These are phyloP conservation scores for Drosophila lacicola DNA, from an alignment of 2,888 invertebrate species.

Conservation along the genomic window DNA sequence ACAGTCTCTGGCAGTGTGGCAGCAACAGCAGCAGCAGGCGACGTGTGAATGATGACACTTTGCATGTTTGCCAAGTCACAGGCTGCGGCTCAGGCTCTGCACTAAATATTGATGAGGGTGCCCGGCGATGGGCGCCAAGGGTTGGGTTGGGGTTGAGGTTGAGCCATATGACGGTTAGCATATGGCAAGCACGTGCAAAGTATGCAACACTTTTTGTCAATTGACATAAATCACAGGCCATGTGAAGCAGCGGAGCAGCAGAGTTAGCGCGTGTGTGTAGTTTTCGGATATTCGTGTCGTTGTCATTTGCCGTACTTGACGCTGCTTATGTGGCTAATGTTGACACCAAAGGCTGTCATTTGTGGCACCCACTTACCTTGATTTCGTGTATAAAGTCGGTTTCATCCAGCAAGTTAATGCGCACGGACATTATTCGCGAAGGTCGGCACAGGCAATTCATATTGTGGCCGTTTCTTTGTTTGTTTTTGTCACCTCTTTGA, in stretches of 20 bases:
- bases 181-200: constrained; percentile 71
- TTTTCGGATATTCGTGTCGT: constrained; percentile 15
- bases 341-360: constrained; percentile 42
- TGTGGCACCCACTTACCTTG: constrained; percentile 87
- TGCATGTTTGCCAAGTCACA: constrained; percentile 80
- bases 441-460: constrained; percentile 85
- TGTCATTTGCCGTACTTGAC: constrained; percentile 19
- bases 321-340: constrained; percentile 57
- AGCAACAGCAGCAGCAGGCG: constrained; percentile 45
- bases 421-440: constrained; percentile 86
- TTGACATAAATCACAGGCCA: constrained; percentile 61
- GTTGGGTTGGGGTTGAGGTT: neutral
- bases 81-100: constrained; percentile 48
- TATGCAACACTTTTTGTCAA: constrained; percentile 75
- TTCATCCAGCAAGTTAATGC: constrained; percentile 95
- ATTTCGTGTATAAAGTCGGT: constrained; percentile 95
- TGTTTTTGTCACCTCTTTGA: constrained; percentile 17
- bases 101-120: constrained; percentile 79
- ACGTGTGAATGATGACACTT: constrained; percentile 82
- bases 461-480: constrained; percentile 36
- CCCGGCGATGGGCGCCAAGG: constrained; percentile 24
- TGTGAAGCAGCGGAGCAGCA: neutral
- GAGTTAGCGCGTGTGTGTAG: constrained; percentile 1
- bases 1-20: constrained; percentile 20
- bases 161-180: constrained; percentile 38